These are phyloP conservation scores for Ischnus inquisitorius DNA, from an alignment of 2,888 invertebrate species.

Conservation along the genomic window DNA sequence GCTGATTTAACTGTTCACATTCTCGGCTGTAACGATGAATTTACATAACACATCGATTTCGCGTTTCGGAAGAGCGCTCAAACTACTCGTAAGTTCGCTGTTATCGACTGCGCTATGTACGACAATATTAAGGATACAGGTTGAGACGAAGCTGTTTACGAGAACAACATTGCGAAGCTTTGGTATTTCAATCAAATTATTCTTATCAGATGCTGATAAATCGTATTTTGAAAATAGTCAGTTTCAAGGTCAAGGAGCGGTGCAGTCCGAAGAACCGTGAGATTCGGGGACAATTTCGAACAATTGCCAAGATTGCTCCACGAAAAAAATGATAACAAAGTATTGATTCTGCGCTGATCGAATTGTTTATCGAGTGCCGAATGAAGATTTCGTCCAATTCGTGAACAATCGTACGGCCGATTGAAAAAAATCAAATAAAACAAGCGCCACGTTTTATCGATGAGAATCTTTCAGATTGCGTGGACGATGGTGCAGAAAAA, in stretches of 20 bases:
- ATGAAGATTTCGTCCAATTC: neutral
- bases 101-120: neutral
- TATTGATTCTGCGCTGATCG: neutral
- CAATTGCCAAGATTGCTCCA: too few relatives aligned
- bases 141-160: too few relatives aligned
- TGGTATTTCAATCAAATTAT: too few relatives aligned
- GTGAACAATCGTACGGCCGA: neutral
- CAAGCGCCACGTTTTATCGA: neutral
- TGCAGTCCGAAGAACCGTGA: too few relatives aligned
- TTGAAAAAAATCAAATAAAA: neutral
- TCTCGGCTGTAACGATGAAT: neutral
- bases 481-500: conserved; percentile 4
- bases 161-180: too few relatives aligned
- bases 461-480: neutral
- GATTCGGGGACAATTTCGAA: too few relatives aligned
- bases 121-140: too few relatives aligned
- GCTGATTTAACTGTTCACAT: neutral
- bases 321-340: too few relatives aligned
- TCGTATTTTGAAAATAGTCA: too few relatives aligned
- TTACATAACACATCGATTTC: conserved; percentile 22
- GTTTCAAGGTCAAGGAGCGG: too few relatives aligned
- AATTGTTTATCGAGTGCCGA: neutral
- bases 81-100: neutral
- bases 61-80: neutral
- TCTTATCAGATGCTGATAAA: too few relatives aligned